phyloP scores from a whole-genome alignment of 2,113 vertebrate species.

The Tringa solitaria region DNA sequence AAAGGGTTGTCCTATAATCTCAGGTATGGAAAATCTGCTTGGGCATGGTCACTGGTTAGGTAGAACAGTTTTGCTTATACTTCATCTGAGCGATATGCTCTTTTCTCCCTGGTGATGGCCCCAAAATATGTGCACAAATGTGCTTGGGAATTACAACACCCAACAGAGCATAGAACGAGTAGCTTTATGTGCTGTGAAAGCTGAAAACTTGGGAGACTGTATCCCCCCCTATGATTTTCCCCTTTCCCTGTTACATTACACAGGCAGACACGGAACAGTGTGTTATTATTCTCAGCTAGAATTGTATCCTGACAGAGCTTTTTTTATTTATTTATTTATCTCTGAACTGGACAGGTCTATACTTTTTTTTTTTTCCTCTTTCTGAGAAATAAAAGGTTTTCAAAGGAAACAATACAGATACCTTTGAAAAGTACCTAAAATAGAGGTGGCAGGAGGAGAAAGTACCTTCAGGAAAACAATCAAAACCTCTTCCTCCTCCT shows the following conservation, averaged over 20 bases:
- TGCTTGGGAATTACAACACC: neutral
- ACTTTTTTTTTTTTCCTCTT: neutral
- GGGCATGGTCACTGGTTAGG: fast-evolving
- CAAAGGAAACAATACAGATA: neutral
- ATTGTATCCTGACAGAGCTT: neutral
- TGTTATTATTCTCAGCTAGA: neutral
- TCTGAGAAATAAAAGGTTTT: neutral
- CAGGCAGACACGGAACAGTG: neutral
- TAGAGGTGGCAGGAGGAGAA: neutral
- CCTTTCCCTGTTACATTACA: neutral
- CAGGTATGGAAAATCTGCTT: neutral
- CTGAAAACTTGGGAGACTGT: neutral
- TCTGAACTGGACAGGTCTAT: neutral
- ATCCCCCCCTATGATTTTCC: neutral
- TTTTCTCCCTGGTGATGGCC: neutral
- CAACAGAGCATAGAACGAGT: neutral
- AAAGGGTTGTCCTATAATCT: neutral
- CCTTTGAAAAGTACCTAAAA: neutral
- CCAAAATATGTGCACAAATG: neutral
- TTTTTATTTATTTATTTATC: neutral
- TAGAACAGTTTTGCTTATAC: neutral
- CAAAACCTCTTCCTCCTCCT: neutral
- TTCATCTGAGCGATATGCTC: neutral
- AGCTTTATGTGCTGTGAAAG: neutral
- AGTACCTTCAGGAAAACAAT: neutral